Percentiles rank a stretch among this genome's conserved stretches.
Conservation (phyloP, 2,888 invertebrate species). For the Cheilosia vernalis region DNA sequence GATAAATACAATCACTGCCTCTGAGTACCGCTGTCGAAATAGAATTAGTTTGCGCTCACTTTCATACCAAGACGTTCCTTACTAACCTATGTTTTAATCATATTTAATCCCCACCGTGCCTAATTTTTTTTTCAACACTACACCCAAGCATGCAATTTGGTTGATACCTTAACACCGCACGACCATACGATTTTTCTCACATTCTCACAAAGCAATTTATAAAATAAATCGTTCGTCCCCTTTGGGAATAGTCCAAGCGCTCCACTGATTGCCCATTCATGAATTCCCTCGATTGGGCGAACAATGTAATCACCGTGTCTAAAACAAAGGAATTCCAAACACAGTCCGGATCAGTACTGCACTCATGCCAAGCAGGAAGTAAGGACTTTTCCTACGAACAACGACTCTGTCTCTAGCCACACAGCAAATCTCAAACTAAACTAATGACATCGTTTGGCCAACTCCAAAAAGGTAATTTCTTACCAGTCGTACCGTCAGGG, state of each 20-base stretch:
- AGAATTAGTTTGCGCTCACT: no score
- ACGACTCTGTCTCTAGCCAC: constrained; percentile 26
- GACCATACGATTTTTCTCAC: constrained; percentile 21
- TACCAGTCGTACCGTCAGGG: constrained; percentile 51
- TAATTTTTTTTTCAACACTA: background rate
- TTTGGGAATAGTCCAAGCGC: constrained; percentile 56
- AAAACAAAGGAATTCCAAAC: constrained; percentile 69
- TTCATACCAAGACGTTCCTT: no score
- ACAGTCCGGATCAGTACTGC: constrained; percentile 31
- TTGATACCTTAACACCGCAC: constrained; percentile 55
- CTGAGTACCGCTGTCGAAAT: no score
- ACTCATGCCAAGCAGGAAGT: constrained; percentile 56
- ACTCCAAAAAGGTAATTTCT: constrained; percentile 72
- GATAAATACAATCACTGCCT: no score
- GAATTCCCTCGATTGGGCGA: constrained; percentile 67
- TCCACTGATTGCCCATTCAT: constrained; percentile 73
- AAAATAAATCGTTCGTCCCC: constrained; percentile 66
- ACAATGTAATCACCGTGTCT: constrained; percentile 72
- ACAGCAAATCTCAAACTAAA: constrained; percentile 62
- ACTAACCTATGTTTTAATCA: no score
- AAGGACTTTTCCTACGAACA: constrained; percentile 48
- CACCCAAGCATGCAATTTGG: constrained; percentile 35
- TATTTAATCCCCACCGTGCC: no score
- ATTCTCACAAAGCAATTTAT: constrained; percentile 62
- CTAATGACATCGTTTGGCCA: constrained; percentile 73